Base-by-base conservation (phyloP, 2,888 invertebrate species). In the Ormyrus pomaceus region DNA sequence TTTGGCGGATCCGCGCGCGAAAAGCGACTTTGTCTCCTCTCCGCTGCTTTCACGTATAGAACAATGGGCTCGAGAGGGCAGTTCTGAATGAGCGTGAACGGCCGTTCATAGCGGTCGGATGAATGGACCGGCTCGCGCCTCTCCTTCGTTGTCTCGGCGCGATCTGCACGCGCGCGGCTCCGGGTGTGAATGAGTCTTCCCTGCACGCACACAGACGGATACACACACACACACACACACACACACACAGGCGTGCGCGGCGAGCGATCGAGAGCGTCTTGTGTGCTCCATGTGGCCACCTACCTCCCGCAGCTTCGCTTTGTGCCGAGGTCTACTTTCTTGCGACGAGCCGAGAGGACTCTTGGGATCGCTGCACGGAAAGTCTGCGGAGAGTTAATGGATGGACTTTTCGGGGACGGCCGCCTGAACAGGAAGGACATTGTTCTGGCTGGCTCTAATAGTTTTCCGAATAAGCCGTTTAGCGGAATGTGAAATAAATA, bases 1-100 rank as follows among this genome's bases (percentile, higher is more conserved):
- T 75, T 75, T 13, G 61, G 45, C 34, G 10, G 34, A 45, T n/a
- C 6, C 53, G 13, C 65, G 13, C 19, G 51, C 19, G 1, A 62
- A 53, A 53, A 11, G 10, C 64, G 56, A 65, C 48, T 61, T 46
- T 5, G 34, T 45, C 55, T 53, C 34, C 13, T 50, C n/a, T 56
- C 19, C 34, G 34, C 34, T 4, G 34, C 51, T 72, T 72, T 79
- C 62, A 56, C 68, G 19, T 69, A 55, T 77, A 80, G 76, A 80
- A 76, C 80, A 77, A 77, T 73, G 73, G 64, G 46, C 45, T 34
- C 59, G 70, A 59, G 75, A 80, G 80, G 72, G 77, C 73, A 73
- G 46, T 78, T 76, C 50, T 85, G 84, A 85, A 85, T 85, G 85
- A 84, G 82, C 83, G 81, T 83, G 83, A 84, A 84, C 84, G 83